A percentile compares a stretch with the other conserved stretches of the same genome.
Conservation (phyloP, 1,140 invertebrate species). For the Bradysia coprophila region DNA sequence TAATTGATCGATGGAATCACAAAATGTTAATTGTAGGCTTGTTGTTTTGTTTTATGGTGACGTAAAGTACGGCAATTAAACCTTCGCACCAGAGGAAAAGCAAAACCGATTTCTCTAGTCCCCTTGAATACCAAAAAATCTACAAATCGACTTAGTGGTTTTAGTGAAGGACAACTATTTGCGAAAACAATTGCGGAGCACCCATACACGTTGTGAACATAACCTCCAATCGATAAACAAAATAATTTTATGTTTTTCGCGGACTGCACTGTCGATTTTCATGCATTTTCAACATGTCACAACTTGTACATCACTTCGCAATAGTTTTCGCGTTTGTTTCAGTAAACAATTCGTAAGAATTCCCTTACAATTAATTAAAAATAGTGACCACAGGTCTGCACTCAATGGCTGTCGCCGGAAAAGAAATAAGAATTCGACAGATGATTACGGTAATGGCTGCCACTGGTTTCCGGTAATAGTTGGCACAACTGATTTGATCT, state of each 20-base stretch:
- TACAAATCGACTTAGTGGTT: slow-evolving; percentile 6
- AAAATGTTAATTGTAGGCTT: not conserved
- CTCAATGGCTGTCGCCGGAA: not conserved
- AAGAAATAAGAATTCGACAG: too few relatives aligned
- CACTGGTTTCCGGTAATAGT: too few relatives aligned
- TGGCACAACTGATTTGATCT: too few relatives aligned
- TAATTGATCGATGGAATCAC: not conserved
- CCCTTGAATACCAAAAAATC: slow-evolving; percentile 12
- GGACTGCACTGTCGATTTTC: not conserved
- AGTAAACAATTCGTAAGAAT: not conserved
- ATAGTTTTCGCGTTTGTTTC: too few relatives aligned
- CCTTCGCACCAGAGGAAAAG: slow-evolving; percentile 12
- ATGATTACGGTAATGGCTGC: too few relatives aligned
- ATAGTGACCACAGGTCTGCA: not conserved
- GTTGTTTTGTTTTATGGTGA: slow-evolving; percentile 1
- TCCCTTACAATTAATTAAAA: not conserved
- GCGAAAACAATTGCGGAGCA: not conserved
- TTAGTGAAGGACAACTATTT: slow-evolving; percentile 11
- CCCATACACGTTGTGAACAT: not conserved
- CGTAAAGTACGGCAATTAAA: slow-evolving; percentile 8
- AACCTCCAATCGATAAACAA: not conserved
- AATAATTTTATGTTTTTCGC: not conserved
- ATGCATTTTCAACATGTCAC: not conserved
- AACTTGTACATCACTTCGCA: too few relatives aligned
- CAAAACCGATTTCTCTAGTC: slow-evolving; percentile 9